Conservation (phyloP, 2,888 invertebrate genomes). For the Willowsia nigromaculata region DNA sequence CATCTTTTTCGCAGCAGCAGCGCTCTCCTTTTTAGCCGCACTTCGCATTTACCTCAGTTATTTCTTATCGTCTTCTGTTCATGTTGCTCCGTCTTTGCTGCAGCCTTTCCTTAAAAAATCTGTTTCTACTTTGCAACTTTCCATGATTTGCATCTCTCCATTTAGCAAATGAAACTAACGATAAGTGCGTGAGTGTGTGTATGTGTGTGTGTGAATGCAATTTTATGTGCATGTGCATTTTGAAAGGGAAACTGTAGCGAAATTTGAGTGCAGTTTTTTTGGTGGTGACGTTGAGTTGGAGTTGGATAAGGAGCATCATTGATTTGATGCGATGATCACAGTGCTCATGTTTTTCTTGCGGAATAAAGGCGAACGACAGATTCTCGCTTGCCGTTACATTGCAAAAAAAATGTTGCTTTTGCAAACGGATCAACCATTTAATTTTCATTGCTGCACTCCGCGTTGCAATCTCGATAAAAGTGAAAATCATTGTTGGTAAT, state of each 20-base stretch:
- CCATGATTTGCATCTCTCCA: not conserved
- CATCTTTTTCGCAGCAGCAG: not conserved
- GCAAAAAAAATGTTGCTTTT: too few relatives aligned
- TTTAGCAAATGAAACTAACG: not conserved
- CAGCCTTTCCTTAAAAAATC: not conserved
- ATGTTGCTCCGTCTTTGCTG: not conserved
- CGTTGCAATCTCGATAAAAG: too few relatives aligned
- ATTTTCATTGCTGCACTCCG: too few relatives aligned
- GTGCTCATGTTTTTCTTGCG: too few relatives aligned
- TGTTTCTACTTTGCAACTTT: conserved; percentile 23
- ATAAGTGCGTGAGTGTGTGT: not conserved
- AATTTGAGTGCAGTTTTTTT: conserved; percentile 32
- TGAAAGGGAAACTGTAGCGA: conserved; percentile 10
- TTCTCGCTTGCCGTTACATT: too few relatives aligned
- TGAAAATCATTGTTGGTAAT: too few relatives aligned
- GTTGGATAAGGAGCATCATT: conserved; percentile 26
- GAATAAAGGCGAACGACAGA: too few relatives aligned
- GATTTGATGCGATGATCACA: conserved; percentile 33
- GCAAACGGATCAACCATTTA: too few relatives aligned
- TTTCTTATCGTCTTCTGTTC: not conserved
- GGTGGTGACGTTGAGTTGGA: conserved; percentile 19
- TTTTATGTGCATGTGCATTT: not conserved
- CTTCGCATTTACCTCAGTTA: conserved; percentile 9
- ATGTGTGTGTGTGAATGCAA: not conserved
- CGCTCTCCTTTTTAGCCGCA: not conserved